These are phyloP conservation scores for Zaprionus davidi DNA, from an alignment of 1,140 invertebrate genomes.

Conservation along the genomic window DNA sequence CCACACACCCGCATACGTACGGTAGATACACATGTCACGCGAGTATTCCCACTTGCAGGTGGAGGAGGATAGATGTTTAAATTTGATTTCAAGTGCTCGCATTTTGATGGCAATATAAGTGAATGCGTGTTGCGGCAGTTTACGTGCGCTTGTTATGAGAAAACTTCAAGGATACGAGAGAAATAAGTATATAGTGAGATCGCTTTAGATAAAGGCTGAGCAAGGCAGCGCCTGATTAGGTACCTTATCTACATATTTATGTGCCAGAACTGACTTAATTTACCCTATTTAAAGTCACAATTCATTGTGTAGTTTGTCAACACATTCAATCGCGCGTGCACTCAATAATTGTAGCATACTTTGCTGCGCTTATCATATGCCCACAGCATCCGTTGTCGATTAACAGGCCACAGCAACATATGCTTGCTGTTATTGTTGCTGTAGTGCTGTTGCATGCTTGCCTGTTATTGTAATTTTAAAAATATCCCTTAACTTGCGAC, in stretches of 20 bases:
- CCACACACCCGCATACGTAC: not conserved
- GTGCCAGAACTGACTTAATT: not conserved
- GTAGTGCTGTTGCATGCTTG: slow-evolving; percentile 3
- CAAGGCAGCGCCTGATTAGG: not conserved
- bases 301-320: not conserved
- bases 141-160: slow-evolving; percentile 64
- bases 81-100: slow-evolving; percentile 78
- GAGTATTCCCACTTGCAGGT: slow-evolving; percentile 4
- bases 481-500: slow-evolving; percentile 34
- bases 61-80: slow-evolving; percentile 62
- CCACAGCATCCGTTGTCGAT: slow-evolving; percentile 28
- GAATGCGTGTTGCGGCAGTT: slow-evolving; percentile 75
- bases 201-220: not conserved
- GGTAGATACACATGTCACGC: slow-evolving; percentile 1
- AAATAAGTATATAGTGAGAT: not conserved
- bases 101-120: slow-evolving; percentile 81
- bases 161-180: slow-evolving; percentile 12
- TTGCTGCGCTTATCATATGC: slow-evolving; percentile 12
- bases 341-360: slow-evolving; percentile 23
- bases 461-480: slow-evolving; percentile 57
- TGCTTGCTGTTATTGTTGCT: not conserved
- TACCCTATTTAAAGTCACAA: not conserved
- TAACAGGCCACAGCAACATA: slow-evolving; percentile 4
- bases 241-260: not conserved
- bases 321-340: not conserved